Evolutionary conservation across 1,140 invertebrate genomes (phyloP).

Genomic region (Drosophila eugracilis): DNA sequence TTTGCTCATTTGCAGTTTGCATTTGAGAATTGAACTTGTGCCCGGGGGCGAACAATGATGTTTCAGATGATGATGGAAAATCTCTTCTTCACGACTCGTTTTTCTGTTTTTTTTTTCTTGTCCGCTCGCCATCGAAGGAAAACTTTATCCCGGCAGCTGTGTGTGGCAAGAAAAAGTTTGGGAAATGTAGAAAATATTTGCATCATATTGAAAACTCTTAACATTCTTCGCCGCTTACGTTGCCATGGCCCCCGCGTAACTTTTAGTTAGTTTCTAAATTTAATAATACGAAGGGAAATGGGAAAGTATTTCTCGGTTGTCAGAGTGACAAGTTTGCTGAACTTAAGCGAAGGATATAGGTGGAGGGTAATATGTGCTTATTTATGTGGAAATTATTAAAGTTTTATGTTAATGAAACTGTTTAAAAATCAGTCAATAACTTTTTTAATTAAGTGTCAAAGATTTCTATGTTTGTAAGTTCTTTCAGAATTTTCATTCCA

Average conservation of each 20-base stretch:
- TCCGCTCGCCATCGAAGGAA: slow-evolving; percentile 28
- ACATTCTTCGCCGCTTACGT: slow-evolving; percentile 51
- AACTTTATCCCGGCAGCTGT: slow-evolving; percentile 71
- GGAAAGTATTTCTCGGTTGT: slow-evolving; percentile 6
- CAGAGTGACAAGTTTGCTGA: not conserved
- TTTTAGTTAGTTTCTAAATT: slow-evolving; percentile 25
- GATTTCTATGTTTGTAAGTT: too few species aligned
- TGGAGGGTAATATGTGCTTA: not conserved
- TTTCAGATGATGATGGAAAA: slow-evolving; percentile 50
- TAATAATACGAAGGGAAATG: slow-evolving; percentile 6
- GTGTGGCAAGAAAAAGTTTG: slow-evolving; percentile 63
- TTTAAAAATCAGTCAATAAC: not conserved
- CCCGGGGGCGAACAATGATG: slow-evolving; percentile 44
- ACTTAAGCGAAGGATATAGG: not conserved
- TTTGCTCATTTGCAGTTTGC: slow-evolving; percentile 77
- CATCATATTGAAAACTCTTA: slow-evolving; percentile 73
- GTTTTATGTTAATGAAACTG: too few species aligned
- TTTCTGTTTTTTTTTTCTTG: slow-evolving; percentile 26
- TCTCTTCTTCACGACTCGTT: too few species aligned
- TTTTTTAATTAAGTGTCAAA: not conserved
- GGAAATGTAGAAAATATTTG: slow-evolving; percentile 67
- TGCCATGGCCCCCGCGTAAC: slow-evolving; percentile 14
- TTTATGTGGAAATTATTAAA: not conserved
- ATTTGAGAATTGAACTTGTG: slow-evolving; percentile 65
- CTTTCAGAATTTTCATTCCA: too few species aligned